Conservation (phyloP, 2,888 invertebrate species). For the Pelosia muscerda region DNA sequence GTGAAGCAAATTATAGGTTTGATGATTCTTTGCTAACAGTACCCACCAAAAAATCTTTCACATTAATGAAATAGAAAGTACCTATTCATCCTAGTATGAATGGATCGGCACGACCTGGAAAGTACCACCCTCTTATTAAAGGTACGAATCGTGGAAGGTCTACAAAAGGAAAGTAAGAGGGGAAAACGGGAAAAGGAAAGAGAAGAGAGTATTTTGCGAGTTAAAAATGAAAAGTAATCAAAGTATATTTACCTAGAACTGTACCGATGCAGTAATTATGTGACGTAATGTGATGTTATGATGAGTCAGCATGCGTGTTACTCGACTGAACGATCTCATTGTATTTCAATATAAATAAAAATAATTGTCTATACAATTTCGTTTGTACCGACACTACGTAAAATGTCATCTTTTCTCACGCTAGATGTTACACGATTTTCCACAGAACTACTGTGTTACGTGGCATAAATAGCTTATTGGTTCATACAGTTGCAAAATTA, state of each 20-base stretch:
- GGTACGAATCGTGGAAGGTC: not conserved
- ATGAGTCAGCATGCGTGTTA: slow-evolving; percentile 49
- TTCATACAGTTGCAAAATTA: slow-evolving; percentile 46
- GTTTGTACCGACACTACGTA: slow-evolving; percentile 31
- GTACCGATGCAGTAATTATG: not conserved
- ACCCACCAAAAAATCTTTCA: not conserved
- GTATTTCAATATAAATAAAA: slow-evolving; percentile 34
- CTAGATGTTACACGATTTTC: slow-evolving; percentile 44
- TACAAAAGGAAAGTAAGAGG: not conserved
- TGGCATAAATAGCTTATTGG: slow-evolving; percentile 41
- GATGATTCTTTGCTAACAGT: too few species aligned
- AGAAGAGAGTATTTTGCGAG: not conserved
- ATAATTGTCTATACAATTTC: slow-evolving; percentile 33
- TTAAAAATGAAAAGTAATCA: not conserved
- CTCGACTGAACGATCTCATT: slow-evolving; percentile 18
- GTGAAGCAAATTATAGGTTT: too few species aligned
- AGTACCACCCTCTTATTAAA: not conserved
- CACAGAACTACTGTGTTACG: slow-evolving; percentile 36
- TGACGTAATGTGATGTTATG: slow-evolving; percentile 47
- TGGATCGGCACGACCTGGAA: too few species aligned
- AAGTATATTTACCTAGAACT: not conserved
- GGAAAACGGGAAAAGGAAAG: not conserved
- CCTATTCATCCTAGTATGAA: too few species aligned
- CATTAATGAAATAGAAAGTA: not conserved
- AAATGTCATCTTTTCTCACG: slow-evolving; percentile 49